Base-by-base conservation (phyloP, 2,113 vertebrate species). In the Mionectes macconnelli region DNA sequence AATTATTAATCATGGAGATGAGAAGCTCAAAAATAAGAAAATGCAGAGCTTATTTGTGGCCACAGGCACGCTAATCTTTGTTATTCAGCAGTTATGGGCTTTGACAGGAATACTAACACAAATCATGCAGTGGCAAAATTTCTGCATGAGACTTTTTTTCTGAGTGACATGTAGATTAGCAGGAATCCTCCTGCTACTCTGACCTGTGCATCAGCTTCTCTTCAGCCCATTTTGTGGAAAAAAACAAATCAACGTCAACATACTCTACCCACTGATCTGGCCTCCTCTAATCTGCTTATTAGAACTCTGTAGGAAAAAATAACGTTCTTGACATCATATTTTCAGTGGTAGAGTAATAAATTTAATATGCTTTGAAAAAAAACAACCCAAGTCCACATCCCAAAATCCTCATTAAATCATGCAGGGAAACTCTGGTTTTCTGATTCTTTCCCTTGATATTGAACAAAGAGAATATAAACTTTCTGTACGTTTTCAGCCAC, bases 11-110 rank as follows among this genome's bases (percentile, higher is more conserved):
- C 52, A 89, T 1, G 6, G 62, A 78, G 30, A 77, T 28, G 37
- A 90, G 52, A 86, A 80, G 66, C 56, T 91, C 35, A 90, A 64
- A 95, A 95, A 62, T 52, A 95, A 74, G 21, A 88, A 90, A 89
- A 69, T 4, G 0, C 76, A 84, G 84, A 87, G 24, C 42, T 79
- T 47, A 55, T 39, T 78, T 78, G 39, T 87, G 60, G 52, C 47
- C 33, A 59, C 1, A 8, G 35, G 39, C 86, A 64, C 16, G 24
- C 47, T 94, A 81, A 88, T 55, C 33, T 81, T 81, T 47, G 33
- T 74, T 87, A 72, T 78, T 86, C 52, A 75, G 64, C 47, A 62
- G 47, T 57, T 49, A 42, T 2, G 6, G 1, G 39, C 80, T 91
- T 57, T 90, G 79, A 66, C 35, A 77, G 68, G 68, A 90, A 91